These are phyloP conservation scores for Thaumetopoea pityocampa DNA, from an alignment of 1,140 invertebrate genomes.

Conservation along the genomic window DNA sequence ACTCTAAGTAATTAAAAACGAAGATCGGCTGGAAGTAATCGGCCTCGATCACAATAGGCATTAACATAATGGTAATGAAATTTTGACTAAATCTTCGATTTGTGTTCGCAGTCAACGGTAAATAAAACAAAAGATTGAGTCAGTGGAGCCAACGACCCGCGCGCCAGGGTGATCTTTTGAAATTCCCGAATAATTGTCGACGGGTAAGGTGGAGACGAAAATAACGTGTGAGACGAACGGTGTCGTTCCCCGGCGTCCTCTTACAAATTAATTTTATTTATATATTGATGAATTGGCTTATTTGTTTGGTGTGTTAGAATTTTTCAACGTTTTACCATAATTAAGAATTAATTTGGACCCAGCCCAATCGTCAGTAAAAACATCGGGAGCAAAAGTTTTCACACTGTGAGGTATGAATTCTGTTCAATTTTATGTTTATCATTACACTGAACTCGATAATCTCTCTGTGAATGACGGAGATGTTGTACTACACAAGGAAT, in stretches of 20 bases:
- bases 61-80: conserved; percentile 12
- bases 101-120: conserved; percentile 20
- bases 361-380: too few species aligned
- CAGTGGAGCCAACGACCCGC: conserved; percentile 62
- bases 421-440: too few species aligned
- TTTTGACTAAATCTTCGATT: conserved; percentile 29
- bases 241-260: conserved; percentile 47
- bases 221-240: conserved; percentile 47
- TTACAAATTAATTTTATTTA: conserved; percentile 69
- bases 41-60: conserved; percentile 2
- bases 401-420: too few species aligned
- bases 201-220: conserved; percentile 62
- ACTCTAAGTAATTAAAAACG: conserved; percentile 9
- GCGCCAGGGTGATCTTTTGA: conserved; percentile 67
- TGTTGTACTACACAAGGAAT: too few species aligned
- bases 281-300: conserved; percentile 61
- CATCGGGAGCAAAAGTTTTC: too few species aligned
- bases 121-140: conserved; percentile 67
- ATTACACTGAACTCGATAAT: too few species aligned
- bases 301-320: conserved; percentile 36
- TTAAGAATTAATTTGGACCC: conserved; percentile 9
- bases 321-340: conserved; percentile 4
- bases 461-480: too few species aligned
- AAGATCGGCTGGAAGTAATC: conserved; percentile 1
- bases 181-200: conserved; percentile 72